Percentiles rank a stretch among this genome's conserved stretches.
Evolutionary conservation across 2,888 invertebrate genomes (phyloP).

Genomic region (Andrena haemorrhoa): DNA sequence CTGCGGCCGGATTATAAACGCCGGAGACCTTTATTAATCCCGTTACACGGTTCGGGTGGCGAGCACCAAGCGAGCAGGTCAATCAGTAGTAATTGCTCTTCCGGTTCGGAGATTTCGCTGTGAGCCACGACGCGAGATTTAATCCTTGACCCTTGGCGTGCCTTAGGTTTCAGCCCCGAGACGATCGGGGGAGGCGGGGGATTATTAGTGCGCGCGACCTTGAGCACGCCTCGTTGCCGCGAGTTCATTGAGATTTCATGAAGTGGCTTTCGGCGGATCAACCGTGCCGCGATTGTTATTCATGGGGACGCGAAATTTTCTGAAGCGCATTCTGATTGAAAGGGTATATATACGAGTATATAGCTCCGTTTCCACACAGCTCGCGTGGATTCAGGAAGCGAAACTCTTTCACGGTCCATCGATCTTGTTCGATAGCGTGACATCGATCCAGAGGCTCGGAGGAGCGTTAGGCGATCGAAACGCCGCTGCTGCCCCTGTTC

Average conservation of each 20-base stretch:
- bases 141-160: conserved; percentile 64
- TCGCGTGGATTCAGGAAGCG: background rate
- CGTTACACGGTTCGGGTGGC: conserved; percentile 71
- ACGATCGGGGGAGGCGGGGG: conserved; percentile 24
- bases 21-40: conserved; percentile 77
- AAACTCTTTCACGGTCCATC: conserved; percentile 50
- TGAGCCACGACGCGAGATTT: conserved; percentile 62
- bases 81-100: conserved; percentile 77
- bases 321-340: background rate
- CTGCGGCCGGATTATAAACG: conserved; percentile 68
- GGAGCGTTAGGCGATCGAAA: conserved; percentile 66
- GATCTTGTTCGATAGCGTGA: conserved; percentile 51
- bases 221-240: conserved; percentile 48
- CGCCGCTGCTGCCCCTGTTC: conserved; percentile 70
- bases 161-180: conserved; percentile 37
- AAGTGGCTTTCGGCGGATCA: conserved; percentile 10
- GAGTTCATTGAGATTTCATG: conserved; percentile 48
- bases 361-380: background rate
- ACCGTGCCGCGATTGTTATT: background rate
- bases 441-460: conserved; percentile 49
- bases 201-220: conserved; percentile 56
- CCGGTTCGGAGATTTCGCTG: conserved; percentile 66
- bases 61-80: conserved; percentile 65
- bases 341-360: no score
- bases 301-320: background rate